Evolutionary conservation across 2,113 vertebrate species (phyloP).

Genomic region (Takifugu bimaculatus): DNA sequence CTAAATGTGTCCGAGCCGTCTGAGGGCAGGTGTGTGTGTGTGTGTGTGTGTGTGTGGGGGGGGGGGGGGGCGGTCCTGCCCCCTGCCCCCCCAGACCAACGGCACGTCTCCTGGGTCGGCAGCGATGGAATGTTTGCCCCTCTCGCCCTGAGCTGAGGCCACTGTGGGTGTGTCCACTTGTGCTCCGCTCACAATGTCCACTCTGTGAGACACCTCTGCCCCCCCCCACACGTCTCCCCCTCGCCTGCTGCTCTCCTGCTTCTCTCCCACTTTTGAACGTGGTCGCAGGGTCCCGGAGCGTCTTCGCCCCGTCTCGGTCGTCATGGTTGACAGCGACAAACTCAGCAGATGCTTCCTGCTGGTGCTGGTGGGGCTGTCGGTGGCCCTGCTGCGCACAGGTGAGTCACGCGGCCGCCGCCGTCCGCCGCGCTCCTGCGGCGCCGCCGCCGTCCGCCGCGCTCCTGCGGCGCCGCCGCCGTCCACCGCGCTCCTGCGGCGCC

Average conservation of each 20-base stretch:
- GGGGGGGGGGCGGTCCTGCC: too few species aligned
- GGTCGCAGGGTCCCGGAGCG: constrained; percentile 30
- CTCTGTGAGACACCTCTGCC: constrained; percentile 59
- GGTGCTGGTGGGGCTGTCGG: constrained; percentile 58
- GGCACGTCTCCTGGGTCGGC: constrained; percentile 3
- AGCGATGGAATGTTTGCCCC: constrained; percentile 20
- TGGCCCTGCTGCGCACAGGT: constrained; percentile 68
- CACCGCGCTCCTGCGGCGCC: too few species aligned
- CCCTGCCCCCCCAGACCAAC: too few species aligned
- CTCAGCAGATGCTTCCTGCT: constrained; percentile 57
- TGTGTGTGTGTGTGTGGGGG: too few species aligned
- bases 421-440: not conserved
- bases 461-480: too few species aligned
- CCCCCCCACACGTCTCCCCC: constrained; percentile 41
- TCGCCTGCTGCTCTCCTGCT: constrained; percentile 33
- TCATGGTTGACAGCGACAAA: constrained; percentile 63
- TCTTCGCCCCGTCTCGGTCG: constrained; percentile 26
- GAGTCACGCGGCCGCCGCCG: constrained; percentile 32
- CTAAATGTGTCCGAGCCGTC: too few species aligned
- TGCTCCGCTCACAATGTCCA: constrained; percentile 70
- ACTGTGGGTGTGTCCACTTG: constrained; percentile 47
- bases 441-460: too few species aligned
- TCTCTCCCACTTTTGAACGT: constrained; percentile 14
- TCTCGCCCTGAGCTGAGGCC: constrained; percentile 29
- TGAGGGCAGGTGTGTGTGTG: too few species aligned